Evolutionary conservation across 2,113 vertebrate species (phyloP), one percentile per base, ranked within the genome.

Genomic region (Brachypodius melanocephalos): DNA sequence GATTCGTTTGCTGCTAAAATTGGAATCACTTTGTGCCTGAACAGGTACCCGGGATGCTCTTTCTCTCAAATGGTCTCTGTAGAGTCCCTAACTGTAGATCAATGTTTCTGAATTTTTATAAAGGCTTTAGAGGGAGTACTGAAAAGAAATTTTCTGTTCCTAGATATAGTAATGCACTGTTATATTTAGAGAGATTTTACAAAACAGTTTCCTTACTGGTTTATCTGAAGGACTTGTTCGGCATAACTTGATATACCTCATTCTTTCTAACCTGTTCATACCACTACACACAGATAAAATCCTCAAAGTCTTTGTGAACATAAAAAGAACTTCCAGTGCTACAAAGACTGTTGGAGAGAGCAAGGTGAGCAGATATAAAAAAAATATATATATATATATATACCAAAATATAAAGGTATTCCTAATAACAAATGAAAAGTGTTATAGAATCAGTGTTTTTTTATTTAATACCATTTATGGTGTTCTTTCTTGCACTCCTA

Each of bases 51-150:
- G 73, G 59, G 66, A 59, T 63, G 16, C 40, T 89, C 31, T 75
- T 93, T 92, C 36, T 84, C 73, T 78, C 45, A 82, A 87, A 87
- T 20, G 11, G 45, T 88, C 84, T 94, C 74, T 49, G 29, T 31
- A 58, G 87, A 91, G 38, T 92, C 94, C 54, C 90, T 78, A 72
- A 66, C 20, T 65, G 42, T 75, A 69, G 62, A 87, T 89, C 74
- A 82, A 24, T 62, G 42, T 61, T 95, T 88, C 66, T 82, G 85
- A 73, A 82, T 95, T 93, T 95, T 91, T 85, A 69, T 42, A 48
- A 5, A 52, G 18, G 26, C 26, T 92, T 90, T 92, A 71, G 89
- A 85, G 36, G 29, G 22, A 71, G 17, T 36, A 55, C 18, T 71
- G 61, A 81, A 95, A 81, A 45, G n/a, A 89, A 65, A 38, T 36